Percentiles rank a stretch among this genome's conserved stretches.
Evolutionary conservation across 2,797 vertebrate species (phyloP).

Genomic region (Parauchenoglanis punctatus): DNA sequence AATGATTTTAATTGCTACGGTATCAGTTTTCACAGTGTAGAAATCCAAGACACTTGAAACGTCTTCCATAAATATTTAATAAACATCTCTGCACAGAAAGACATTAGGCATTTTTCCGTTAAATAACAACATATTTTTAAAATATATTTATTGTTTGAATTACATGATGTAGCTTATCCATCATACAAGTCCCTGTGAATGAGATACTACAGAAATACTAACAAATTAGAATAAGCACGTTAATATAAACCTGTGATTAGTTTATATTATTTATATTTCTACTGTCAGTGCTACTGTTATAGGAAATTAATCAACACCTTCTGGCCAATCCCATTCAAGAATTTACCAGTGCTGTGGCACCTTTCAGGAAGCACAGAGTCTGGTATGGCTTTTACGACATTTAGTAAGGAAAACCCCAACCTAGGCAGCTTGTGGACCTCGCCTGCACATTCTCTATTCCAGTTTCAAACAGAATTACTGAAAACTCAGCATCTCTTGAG

Average conservation of each 20-base stretch:
- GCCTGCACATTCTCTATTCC: constrained; percentile 66
- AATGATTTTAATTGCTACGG: neutral
- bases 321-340: neutral
- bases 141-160: neutral
- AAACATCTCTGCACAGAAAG: neutral
- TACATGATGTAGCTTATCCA: neutral
- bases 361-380: neutral
- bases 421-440: constrained; percentile 29
- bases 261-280: too few relatives aligned
- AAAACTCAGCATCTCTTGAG: constrained; percentile 65
- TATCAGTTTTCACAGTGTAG: neutral
- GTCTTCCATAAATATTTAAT: constrained; percentile 19
- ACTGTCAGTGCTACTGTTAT: neutral
- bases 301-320: neutral
- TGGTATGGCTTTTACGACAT: neutral
- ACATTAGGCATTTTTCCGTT: neutral
- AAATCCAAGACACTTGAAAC: neutral
- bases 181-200: neutral
- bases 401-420: constrained; percentile 6
- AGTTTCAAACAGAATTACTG: constrained; percentile 87
- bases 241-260: neutral
- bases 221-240: neutral
- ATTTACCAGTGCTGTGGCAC: neutral
- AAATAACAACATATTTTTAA: neutral
- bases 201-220: neutral